Conservation (phyloP, 1,140 invertebrate genomes). For the Coelopa frigida region DNA sequence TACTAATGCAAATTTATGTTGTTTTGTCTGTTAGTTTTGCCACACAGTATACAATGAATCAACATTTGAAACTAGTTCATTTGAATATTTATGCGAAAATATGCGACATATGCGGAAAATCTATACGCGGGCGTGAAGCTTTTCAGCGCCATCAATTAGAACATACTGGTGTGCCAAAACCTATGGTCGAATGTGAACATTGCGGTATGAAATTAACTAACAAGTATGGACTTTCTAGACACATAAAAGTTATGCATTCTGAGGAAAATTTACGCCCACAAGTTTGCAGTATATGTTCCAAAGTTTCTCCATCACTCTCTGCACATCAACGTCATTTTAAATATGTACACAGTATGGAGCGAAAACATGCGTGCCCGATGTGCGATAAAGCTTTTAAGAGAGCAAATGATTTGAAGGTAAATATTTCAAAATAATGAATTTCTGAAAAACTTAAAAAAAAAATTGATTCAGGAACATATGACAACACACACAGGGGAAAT, state of each 20-base stretch:
- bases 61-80: slow-evolving; percentile 32
- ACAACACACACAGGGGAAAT: slow-evolving; percentile 39
- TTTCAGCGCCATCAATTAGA: slow-evolving; percentile 31
- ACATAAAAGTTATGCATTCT: slow-evolving; percentile 37
- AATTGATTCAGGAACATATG: slow-evolving; percentile 40
- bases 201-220: slow-evolving; percentile 31
- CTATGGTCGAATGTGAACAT: slow-evolving; percentile 26
- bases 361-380: slow-evolving; percentile 27
- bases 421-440: too few relatives aligned
- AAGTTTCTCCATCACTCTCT: slow-evolving; percentile 29
- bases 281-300: slow-evolving; percentile 27
- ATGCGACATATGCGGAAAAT: slow-evolving; percentile 39
- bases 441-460: too few relatives aligned
- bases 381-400: too few relatives aligned
- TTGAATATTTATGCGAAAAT: slow-evolving; percentile 33
- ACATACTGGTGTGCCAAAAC: slow-evolving; percentile 15
- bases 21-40: slow-evolving; percentile 4
- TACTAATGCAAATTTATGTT: not conserved
- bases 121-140: slow-evolving; percentile 23
- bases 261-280: slow-evolving; percentile 28
- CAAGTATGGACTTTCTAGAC: slow-evolving; percentile 29
- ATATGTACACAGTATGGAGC: slow-evolving; percentile 28
- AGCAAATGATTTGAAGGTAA: too few relatives aligned
- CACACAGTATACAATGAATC: slow-evolving; percentile 29
- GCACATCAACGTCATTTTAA: slow-evolving; percentile 31